Base-by-base conservation (phyloP, 2,113 vertebrate genomes). In the Zingel zingel region DNA sequence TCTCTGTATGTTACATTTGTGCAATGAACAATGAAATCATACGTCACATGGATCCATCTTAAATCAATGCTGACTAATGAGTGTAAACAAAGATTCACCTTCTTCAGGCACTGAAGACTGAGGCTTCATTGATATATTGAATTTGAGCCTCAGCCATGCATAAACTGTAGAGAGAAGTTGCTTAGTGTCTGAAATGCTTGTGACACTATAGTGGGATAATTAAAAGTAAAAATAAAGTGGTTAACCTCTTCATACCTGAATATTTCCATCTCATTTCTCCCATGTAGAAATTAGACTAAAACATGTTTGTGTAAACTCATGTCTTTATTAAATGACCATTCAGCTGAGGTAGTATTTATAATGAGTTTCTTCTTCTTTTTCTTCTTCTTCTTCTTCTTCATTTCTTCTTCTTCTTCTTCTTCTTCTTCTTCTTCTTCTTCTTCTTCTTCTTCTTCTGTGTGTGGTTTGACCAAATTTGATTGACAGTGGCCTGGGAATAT, bases 51-150 rank as follows among this genome's bases (percentile, higher is more conserved):
- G 16, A 51, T 59, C 16, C 53, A 23, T 43, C 9, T 27, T 14
- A 56, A 70, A 75, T 74, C 73, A 72, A 74, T 84, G 59, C 2
- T n/a, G 63, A 70, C 25, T 77, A 69, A 88, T 78, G 50, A 70
- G 30, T 5, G 4, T 54, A 65, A 82, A 58, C 53, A 86, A 73
- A 61, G 51, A 80, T 48, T 79, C 39, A 33, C 61, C 61, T 62
- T 51, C 53, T 58, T 57, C 65, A 58, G 68, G 13, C 13, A 8
- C 33, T 65, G 62, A 36, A 43, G 63, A 54, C 63, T 0, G 12
- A 66, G 14, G 70, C 51, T 6, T 75, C 36, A 50, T 19, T 67
- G 69, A 66, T 67, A 23, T 76, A 53, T 56, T 71, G 59, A 25
- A 36, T 59, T 71, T 36, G 6, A 62, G 23, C 30, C 59, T 14